Evolutionary conservation across 2,113 vertebrate species (phyloP).

Genomic region (Nerophis ophidion): DNA sequence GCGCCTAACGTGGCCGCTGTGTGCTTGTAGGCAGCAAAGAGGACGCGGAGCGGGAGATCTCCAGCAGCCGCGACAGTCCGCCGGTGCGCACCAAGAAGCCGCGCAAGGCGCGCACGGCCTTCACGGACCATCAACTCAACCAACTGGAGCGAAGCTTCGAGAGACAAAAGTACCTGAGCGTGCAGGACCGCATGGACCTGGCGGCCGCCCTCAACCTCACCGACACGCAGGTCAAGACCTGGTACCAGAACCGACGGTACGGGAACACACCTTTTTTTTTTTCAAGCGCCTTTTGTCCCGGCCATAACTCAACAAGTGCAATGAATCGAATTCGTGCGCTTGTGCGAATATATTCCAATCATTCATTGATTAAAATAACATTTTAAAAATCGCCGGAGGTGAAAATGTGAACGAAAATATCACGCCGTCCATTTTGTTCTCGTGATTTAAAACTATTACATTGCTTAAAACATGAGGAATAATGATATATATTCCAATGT

Average conservation of each 20-base stretch:
- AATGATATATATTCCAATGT: too few species aligned
- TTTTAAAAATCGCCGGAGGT: too few species aligned
- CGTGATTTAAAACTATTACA: too few species aligned
- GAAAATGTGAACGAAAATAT: too few species aligned
- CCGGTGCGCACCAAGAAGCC: slow-evolving; percentile 92
- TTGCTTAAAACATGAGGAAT: too few species aligned
- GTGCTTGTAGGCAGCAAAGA: slow-evolving; percentile 83
- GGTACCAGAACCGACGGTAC: slow-evolving; percentile 90
- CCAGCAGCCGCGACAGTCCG: slow-evolving; percentile 94
- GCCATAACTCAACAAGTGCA: too few species aligned
- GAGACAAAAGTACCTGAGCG: slow-evolving; percentile 96
- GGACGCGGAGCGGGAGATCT: slow-evolving; percentile 93
- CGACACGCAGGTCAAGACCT: slow-evolving; percentile 94
- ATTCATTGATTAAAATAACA: too few species aligned
- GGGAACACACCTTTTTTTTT: background rate
- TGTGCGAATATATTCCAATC: too few species aligned
- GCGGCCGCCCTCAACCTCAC: slow-evolving; percentile 93
- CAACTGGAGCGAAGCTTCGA: slow-evolving; percentile 97
- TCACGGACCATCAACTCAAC: slow-evolving; percentile 97
- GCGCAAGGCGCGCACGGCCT: slow-evolving; percentile 93
- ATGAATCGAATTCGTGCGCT: too few species aligned
- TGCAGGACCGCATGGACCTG: slow-evolving; percentile 98
- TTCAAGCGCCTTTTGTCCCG: too few species aligned
- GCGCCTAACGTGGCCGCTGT: too few species aligned
- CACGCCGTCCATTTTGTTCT: too few species aligned